A percentile compares a stretch with the other conserved stretches of the same genome.
Conservation (phyloP, 1,140 invertebrate genomes). For the Aporrectodea caliginosa region DNA sequence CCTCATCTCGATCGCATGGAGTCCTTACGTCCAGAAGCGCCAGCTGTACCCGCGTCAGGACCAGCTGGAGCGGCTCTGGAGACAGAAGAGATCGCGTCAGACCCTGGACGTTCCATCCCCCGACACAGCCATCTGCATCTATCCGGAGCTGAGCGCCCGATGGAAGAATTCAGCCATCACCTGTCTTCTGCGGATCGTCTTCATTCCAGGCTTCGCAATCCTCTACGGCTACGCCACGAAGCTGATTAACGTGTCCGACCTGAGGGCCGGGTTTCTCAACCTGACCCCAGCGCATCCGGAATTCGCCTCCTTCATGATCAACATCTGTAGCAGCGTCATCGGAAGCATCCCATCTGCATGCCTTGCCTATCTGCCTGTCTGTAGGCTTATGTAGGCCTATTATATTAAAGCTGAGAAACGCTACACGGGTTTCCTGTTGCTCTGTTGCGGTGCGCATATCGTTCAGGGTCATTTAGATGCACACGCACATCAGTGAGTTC, state of each 20-base stretch:
- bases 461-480: too few species aligned
- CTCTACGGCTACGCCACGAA: neutral
- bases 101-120: too few species aligned
- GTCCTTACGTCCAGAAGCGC: neutral
- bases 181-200: neutral
- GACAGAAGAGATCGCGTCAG: neutral
- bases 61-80: neutral
- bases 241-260: neutral
- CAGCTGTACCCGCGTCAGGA: neutral
- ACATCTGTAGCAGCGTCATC: neutral
- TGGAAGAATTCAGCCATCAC: conserved; percentile 1
- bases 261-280: neutral
- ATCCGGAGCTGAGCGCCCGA: conserved; percentile 11
- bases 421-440: too few species aligned
- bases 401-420: too few species aligned
- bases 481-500: too few species aligned
- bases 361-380: too few species aligned
- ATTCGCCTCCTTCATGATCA: neutral
- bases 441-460: too few species aligned
- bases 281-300: neutral
- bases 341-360: conserved; percentile 2
- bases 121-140: neutral
- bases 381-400: too few species aligned
- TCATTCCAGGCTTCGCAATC: neutral
- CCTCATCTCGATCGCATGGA: neutral